Base-by-base conservation (phyloP, 2,888 invertebrate species). In the Ophion ventricosus region DNA sequence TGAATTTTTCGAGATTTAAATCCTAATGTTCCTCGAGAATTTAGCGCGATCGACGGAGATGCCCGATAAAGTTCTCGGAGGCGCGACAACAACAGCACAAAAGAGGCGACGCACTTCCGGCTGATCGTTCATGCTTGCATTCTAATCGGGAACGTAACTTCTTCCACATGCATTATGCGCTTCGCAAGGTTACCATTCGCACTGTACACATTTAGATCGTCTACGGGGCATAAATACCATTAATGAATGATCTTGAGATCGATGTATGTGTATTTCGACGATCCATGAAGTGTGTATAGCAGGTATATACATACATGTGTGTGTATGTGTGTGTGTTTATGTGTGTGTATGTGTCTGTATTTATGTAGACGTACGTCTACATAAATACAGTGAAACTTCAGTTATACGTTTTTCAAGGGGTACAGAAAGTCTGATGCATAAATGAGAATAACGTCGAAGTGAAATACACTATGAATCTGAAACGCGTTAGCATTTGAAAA, bases 91-190 rank as follows among this genome's bases (percentile, higher is more conserved):
- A 20, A 54, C 20, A 73, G 26, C 29, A 49, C 35, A 70, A 70
- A 29, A 64, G 67, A 69, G 85, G 88, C 88, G 86, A 86, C 88
- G 89, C 87, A 89, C 89, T 92, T 91, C 91, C 91, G 91, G 91
- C 88, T 90, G 88, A 88, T 88, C 85, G 86, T 70, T 89, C 83
- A 85, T 84, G 88, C 87, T 87, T 89, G 91, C 91, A 91, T 92
- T 89, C 90, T 88, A 92, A 92, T 91, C 85, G 82, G 49, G 74
- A 73, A 57, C 54, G 70, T 67, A 67, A 72, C 63, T 73, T 20
- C 67, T 69, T 70, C 20, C 74, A 35, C 63, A 76, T 77, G 59
- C 54, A 43, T 35, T 35, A 25, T 67, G 49, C 49, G 59, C 54
- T 43, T 85, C 79, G 73, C 74, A 67, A 83, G 72, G 49, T 69